Base-by-base conservation (phyloP, 2,888 invertebrate species). In the Melieria omissa region DNA sequence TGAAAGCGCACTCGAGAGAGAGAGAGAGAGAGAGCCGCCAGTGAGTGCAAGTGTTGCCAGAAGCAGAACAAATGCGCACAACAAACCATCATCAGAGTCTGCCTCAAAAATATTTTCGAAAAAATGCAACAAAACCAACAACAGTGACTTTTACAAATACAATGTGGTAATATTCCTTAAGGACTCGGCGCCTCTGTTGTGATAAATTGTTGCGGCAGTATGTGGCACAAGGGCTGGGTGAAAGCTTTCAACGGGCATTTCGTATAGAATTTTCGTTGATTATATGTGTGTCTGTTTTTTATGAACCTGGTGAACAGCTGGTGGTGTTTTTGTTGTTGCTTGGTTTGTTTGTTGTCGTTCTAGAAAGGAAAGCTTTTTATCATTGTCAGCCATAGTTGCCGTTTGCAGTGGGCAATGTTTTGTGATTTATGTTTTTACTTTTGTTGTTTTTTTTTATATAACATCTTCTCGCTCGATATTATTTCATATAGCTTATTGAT, bases 161-260 rank as follows among this genome's bases (percentile, higher is more conserved):
- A 29, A 29, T 29, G 29, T 29, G 29, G 29, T 29, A 29, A 29
- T 29, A 29, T 29, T 29, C 29, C 29, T 29, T 29, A 29, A 29
- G 29, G 29, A 29, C 29, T 29, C 29, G 29, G 29, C 29, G 29
- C 29, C 29, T 29, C 29, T 29, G 29, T 29, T 29, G 29, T 29
- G 29, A 29, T 29, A 29, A 29, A 46, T 67, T 29, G 12, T 8
- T 3, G 57, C 14, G 16, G 72, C 63, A 29, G 29, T 29, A 74
- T 73, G 74, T 80, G 73, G 78, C 72, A 74, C 77, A 76, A 76
- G 74, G 73, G 70, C 76, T 77, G 75, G 72, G 76, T 80, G 79
- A 83, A 84, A 84, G 83, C 76, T 78, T 60, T 65, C 63, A 54
- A 47, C 52, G 3, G 29, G 29, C 14, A 70, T 55, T 54, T 49